These are phyloP conservation scores for Nomada fucata DNA, from an alignment of 2,888 invertebrate genomes.

Conservation along the genomic window DNA sequence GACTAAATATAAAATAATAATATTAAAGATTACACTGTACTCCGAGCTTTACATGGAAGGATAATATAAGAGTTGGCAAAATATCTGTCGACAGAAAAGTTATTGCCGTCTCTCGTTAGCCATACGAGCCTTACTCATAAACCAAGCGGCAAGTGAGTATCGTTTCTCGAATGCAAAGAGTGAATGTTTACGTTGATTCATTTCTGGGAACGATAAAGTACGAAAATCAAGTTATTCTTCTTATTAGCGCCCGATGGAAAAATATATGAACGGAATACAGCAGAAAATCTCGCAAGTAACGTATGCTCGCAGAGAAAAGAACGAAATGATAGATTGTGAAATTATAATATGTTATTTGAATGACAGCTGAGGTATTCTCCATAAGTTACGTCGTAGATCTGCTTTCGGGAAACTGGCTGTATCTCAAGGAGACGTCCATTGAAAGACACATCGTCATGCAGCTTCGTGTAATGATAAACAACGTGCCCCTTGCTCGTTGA, in stretches of 20 bases:
- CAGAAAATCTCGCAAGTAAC: background rate
- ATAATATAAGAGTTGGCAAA: too few relatives aligned
- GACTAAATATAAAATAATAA: background rate
- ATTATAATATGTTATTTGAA: background rate
- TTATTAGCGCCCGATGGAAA: background rate
- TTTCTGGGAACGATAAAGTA: background rate
- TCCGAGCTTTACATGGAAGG: background rate
- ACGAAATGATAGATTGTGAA: background rate
- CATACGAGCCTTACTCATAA: too few relatives aligned
- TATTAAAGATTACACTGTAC: background rate
- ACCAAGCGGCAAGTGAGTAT: too few relatives aligned
- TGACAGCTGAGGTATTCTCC: background rate
- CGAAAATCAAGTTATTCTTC: background rate
- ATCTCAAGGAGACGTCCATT: background rate
- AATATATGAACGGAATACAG: background rate
- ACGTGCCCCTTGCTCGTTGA: conserved; percentile 4
- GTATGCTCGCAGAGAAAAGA: background rate
- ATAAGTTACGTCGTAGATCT: conserved; percentile 11
- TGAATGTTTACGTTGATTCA: background rate
- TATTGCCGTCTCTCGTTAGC: too few relatives aligned
- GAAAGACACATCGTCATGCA: conserved; percentile 35
- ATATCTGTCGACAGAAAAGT: too few relatives aligned
- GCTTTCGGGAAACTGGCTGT: conserved; percentile 16
- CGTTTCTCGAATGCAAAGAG: background rate
- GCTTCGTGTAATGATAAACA: conserved; percentile 34